These are phyloP conservation scores for Bellardia bayeri DNA, from an alignment of 2,888 invertebrate species.

Conservation along the genomic window DNA sequence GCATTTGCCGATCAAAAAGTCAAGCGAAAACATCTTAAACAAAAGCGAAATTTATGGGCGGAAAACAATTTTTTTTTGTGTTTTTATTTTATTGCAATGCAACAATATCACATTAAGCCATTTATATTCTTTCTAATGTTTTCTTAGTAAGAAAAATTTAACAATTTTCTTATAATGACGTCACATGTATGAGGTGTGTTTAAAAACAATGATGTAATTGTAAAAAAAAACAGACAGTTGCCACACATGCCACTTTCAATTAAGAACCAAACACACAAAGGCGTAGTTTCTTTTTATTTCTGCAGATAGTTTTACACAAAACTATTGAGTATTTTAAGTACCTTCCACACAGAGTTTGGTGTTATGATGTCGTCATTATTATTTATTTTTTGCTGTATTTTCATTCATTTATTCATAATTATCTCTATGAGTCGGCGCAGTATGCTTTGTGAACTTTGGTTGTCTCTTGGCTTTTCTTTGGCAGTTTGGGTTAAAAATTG, in stretches of 20 bases:
- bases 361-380: constrained; percentile 39
- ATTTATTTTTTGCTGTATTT: constrained; percentile 50
- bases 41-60: constrained; percentile 20
- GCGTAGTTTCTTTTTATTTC: background rate
- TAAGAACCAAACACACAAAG: constrained; percentile 25
- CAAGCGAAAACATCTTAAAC: constrained; percentile 51
- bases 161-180: constrained; percentile 52
- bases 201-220: constrained; percentile 60
- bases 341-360: background rate
- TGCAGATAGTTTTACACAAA: background rate
- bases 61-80: constrained; percentile 4
- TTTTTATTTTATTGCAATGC: background rate
- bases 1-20: constrained; percentile 49
- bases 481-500: constrained; percentile 26
- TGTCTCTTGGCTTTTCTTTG: constrained; percentile 24
- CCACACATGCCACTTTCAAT: constrained; percentile 48
- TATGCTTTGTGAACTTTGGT: background rate
- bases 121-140: constrained; percentile 34
- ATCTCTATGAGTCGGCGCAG: constrained; percentile 62
- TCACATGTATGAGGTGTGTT: constrained; percentile 43
- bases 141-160: background rate
- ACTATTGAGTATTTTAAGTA: background rate
- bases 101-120: constrained; percentile 25
- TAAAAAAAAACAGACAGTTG: constrained; percentile 16
- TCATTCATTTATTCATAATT: background rate